Percentiles rank a stretch among this genome's conserved stretches.
phyloP scores from a whole-genome alignment of 2,113 vertebrate species.

The Corvus moneduloides region DNA sequence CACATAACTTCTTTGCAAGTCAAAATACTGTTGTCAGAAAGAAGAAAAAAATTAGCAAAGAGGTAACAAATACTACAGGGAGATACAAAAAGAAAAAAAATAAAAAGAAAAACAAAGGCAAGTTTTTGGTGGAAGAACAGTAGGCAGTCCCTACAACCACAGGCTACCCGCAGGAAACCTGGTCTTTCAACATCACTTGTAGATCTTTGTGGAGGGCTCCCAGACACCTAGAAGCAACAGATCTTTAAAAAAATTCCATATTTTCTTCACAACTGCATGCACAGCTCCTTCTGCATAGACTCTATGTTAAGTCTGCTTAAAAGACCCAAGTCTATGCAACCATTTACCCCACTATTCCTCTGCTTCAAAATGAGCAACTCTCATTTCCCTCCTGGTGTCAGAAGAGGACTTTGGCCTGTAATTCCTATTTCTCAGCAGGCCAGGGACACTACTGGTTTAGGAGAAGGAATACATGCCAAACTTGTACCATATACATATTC shows the following conservation, averaged over 20 bases:
- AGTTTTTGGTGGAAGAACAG: background rate
- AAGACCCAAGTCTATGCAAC: background rate
- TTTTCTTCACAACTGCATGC: background rate
- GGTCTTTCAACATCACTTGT: background rate
- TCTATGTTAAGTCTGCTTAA: background rate
- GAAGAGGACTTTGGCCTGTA: background rate
- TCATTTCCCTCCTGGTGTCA: background rate
- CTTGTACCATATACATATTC: background rate
- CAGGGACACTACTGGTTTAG: background rate
- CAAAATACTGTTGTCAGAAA: background rate
- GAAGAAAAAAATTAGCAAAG: background rate
- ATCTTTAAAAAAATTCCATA: background rate
- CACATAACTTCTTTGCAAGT: background rate
- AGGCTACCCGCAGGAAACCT: background rate
- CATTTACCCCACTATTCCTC: background rate
- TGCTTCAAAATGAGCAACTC: background rate
- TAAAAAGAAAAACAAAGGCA: background rate
- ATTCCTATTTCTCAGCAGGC: background rate
- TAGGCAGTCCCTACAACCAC: background rate
- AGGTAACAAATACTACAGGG: background rate
- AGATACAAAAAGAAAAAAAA: background rate
- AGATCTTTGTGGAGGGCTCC: background rate
- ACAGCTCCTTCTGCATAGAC: background rate
- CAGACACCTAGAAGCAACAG: too few species aligned
- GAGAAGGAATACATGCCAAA: background rate